Percentiles rank a stretch among this genome's conserved stretches.
Conservation (phyloP, 92 coral and sea anemone species). For the Actinernus sp. region DNA sequence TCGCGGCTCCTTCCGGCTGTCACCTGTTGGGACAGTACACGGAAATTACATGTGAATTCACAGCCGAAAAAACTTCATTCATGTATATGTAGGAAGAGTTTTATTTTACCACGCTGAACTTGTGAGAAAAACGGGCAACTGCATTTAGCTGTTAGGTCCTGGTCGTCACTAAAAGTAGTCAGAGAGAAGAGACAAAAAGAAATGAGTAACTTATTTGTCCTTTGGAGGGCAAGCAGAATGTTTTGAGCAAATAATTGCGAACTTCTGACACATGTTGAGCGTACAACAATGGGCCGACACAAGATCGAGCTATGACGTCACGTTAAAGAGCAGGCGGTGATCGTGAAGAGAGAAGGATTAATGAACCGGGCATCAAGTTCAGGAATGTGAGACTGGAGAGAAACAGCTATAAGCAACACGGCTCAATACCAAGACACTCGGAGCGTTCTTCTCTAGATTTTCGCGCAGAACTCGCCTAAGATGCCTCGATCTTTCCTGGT, state of each 20-base stretch:
- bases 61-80: too few relatives aligned
- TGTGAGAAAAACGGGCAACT: too few relatives aligned
- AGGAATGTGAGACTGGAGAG: slow-evolving; percentile 4
- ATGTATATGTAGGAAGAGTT: too few relatives aligned
- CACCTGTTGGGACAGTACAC: slow-evolving; percentile 14
- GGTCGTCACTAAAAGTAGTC: too few relatives aligned
- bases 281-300: slow-evolving; percentile 7
- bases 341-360: too few relatives aligned
- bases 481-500: slow-evolving; percentile 93
- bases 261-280: too few relatives aligned
- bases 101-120: too few relatives aligned
- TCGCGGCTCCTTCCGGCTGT: slow-evolving; percentile 11
- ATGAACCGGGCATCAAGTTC: not conserved
- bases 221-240: too few relatives aligned
- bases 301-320: slow-evolving; percentile 32
- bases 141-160: too few relatives aligned
- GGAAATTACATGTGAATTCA: slow-evolving; percentile 23
- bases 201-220: too few relatives aligned
- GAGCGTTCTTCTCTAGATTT: not conserved
- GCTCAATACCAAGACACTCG: not conserved
- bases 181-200: too few relatives aligned
- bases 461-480: not conserved
- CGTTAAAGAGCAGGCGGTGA: slow-evolving; percentile 3
- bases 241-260: too few relatives aligned
- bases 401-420: not conserved